phyloP scores from a whole-genome alignment of 92 coral and sea anemone species.

The Epizoanthus ramosus region DNA sequence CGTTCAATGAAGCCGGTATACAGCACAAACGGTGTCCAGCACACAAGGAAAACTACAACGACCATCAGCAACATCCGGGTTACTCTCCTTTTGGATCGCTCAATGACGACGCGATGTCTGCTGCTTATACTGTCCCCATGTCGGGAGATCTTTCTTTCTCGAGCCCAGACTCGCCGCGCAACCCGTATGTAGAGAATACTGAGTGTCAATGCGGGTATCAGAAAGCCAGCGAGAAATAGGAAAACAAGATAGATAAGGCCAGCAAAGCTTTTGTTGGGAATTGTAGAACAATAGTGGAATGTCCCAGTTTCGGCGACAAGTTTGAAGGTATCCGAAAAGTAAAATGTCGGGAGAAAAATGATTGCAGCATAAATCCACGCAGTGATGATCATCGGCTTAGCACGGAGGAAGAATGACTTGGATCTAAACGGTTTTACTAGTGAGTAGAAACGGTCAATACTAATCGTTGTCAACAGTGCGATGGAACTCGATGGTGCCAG shows the following conservation, averaged over 20 bases:
- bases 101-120: slow-evolving; percentile 51
- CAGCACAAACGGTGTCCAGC: slow-evolving; percentile 81
- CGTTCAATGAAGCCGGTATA: slow-evolving; percentile 82
- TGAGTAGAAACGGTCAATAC: slow-evolving; percentile 84
- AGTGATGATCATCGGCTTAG: slow-evolving; percentile 52
- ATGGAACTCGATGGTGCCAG: slow-evolving; percentile 91
- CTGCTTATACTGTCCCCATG: slow-evolving; percentile 53
- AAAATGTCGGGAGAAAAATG: slow-evolving; percentile 76
- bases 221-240: slow-evolving; percentile 65
- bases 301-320: slow-evolving; percentile 49
- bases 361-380: slow-evolving; percentile 72
- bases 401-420: slow-evolving; percentile 55
- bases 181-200: slow-evolving; percentile 72
- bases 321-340: slow-evolving; percentile 65
- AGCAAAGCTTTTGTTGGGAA: slow-evolving; percentile 69
- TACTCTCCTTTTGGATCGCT: slow-evolving; percentile 70
- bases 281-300: slow-evolving; percentile 69
- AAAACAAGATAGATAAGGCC: slow-evolving; percentile 70
- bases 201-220: slow-evolving; percentile 71
- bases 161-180: slow-evolving; percentile 80
- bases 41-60: slow-evolving; percentile 62
- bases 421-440: slow-evolving; percentile 79
- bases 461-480: slow-evolving; percentile 75
- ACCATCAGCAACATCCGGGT: slow-evolving; percentile 78
- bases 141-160: slow-evolving; percentile 83